Evolutionary conservation across 2,797 vertebrate species (phyloP), one percentile per base, ranked within the genome.

Genomic region (Picus viridis): DNA sequence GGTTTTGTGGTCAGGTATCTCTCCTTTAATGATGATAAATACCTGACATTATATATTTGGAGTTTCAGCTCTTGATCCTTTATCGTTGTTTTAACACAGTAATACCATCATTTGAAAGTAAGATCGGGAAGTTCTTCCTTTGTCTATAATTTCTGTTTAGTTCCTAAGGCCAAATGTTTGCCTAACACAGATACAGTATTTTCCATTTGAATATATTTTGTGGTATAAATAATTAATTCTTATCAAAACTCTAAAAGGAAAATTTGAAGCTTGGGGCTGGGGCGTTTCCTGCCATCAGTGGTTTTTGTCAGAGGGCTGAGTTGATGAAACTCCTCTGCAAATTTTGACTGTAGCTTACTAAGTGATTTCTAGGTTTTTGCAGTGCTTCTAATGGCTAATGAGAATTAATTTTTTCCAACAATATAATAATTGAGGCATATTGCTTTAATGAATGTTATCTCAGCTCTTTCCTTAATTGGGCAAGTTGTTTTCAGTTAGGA

Each of bases 391-490:
- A n/a, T 73, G 51, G 36, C 24, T 83, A 70, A 54, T 77, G 54
- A 29, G 51, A 70, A 88, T 82, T 34, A 72, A 5, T 88, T 75
- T 72, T 83, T 83, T 47, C 51, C 79, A 88, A 63, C 45, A 79
- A 32, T 72, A 62, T 75, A 88, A 65, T 87, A 67, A 74, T 80
- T 84, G 64, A 56, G 71, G 34, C 51, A 36, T 81, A 53, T 56
- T 92, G 67, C 59, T 94, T 78, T 92, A 74, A 53, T 92, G 77
- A 83, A 45, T 58, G 14, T 58, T 81, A 41, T 30, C 82, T 83
- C 54, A 77, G 77, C 43, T 81, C 84, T 78, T 83, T 77, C 56
- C 53, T 43, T 75, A 85, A 86, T 86, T 54, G 69, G 65, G 5
- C 51, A 41, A 83, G n/a, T 83, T 83, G 62, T 91, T 43, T 92